These are phyloP conservation scores for Tachystola acroxantha DNA, from an alignment of 2,888 invertebrate genomes.

Conservation along the genomic window DNA sequence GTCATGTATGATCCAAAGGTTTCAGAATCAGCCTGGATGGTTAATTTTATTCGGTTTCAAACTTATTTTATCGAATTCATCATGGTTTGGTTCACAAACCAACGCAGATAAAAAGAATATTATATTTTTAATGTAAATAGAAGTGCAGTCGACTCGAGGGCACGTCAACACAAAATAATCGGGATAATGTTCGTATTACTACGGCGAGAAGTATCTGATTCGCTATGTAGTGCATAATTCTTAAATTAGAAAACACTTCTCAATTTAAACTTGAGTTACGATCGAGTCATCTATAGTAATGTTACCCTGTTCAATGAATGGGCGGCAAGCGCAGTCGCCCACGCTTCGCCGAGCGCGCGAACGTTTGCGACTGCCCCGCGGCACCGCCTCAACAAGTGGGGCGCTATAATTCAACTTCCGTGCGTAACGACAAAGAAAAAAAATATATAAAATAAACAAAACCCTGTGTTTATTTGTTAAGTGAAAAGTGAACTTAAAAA, in stretches of 20 bases:
- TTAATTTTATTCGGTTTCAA: too few species aligned
- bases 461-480: slow-evolving; percentile 7
- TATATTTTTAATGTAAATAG: too few species aligned
- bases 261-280: neutral
- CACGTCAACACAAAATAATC: too few species aligned
- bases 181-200: too few species aligned
- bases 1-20: too few species aligned
- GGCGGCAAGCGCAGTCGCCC: slow-evolving; percentile 69
- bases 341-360: slow-evolving; percentile 70
- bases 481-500: slow-evolving; percentile 14
- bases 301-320: slow-evolving; percentile 44
- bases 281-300: slow-evolving; percentile 1
- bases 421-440: slow-evolving; percentile 19
- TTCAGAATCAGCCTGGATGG: too few species aligned
- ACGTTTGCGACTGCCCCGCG: slow-evolving; percentile 45
- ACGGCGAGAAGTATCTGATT: neutral
- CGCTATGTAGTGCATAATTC: too few species aligned
- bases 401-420: slow-evolving; percentile 25
- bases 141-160: too few species aligned
- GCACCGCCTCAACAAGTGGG: slow-evolving; percentile 59
- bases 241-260: too few species aligned
- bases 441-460: slow-evolving; percentile 7
- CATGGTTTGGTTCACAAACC: too few species aligned
- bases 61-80: too few species aligned
- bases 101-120: too few species aligned